Evolutionary conservation across 2,888 invertebrate genomes (phyloP).

Genomic region (Chelonus formosanus): DNA sequence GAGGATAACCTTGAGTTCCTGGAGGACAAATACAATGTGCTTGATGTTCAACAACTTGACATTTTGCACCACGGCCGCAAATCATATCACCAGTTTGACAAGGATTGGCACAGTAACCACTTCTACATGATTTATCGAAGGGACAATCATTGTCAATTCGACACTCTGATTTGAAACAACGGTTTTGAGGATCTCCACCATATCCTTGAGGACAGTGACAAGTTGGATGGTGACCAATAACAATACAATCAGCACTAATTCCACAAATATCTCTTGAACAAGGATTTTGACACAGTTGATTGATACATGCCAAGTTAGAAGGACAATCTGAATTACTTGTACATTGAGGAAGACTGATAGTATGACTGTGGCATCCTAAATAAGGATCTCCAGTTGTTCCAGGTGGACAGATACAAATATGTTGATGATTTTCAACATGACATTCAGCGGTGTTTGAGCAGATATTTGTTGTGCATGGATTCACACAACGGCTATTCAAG

Average conservation of each 20-base stretch:
- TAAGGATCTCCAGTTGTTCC: conserved; percentile 84
- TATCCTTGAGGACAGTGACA: conserved; percentile 87
- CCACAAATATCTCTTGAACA: conserved; percentile 86
- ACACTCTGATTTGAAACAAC: conserved; percentile 88
- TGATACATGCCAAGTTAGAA: conserved; percentile 80
- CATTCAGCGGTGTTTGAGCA: conserved; percentile 85
- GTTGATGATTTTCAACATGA: conserved; percentile 77
- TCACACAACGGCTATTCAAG: conserved; percentile 77
- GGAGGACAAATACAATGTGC: conserved; percentile 84
- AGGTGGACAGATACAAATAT: conserved; percentile 78
- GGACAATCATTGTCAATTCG: conserved; percentile 82
- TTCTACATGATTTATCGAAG: conserved; percentile 82
- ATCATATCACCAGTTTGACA: conserved; percentile 73
- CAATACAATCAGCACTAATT: conserved; percentile 80
- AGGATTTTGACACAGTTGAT: conserved; percentile 81
- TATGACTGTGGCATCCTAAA: conserved; percentile 74
- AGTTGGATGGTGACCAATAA: conserved; percentile 79
- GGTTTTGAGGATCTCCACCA: conserved; percentile 86
- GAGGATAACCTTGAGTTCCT: conserved; percentile 86
- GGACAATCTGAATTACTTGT: conserved; percentile 79
- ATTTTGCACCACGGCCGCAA: conserved; percentile 83
- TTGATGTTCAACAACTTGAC: conserved; percentile 78
- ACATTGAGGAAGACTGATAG: conserved; percentile 72
- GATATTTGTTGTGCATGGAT: conserved; percentile 77
- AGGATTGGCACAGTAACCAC: conserved; percentile 82